phyloP scores from a whole-genome alignment of 1,140 invertebrate species.

The Brachionus asplanchnoidis region DNA sequence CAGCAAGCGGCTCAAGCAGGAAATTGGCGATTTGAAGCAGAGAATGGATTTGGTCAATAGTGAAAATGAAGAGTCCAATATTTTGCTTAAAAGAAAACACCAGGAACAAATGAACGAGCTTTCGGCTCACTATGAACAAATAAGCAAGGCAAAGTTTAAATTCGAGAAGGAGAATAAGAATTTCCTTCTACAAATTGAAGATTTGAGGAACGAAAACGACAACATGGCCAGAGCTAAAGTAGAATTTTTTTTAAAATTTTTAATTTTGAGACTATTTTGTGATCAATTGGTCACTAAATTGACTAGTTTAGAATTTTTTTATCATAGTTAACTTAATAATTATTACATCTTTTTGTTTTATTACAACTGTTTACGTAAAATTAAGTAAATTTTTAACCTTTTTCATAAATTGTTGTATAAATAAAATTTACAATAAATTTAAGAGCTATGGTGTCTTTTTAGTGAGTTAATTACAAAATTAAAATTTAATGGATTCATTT shows the following conservation, averaged over 20 bases:
- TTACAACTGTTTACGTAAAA: no score
- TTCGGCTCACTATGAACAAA: slow-evolving; percentile 20
- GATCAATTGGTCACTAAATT: background rate
- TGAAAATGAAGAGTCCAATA: slow-evolving; percentile 37
- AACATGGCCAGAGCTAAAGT: slow-evolving; percentile 21
- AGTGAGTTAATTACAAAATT: no score
- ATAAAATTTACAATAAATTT: no score
- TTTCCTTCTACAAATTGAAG: slow-evolving; percentile 39
- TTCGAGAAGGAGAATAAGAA: slow-evolving; percentile 40
- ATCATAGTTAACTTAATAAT: no score
- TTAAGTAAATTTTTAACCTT: no score
- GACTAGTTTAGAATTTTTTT: no score
- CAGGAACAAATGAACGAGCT: slow-evolving; percentile 39
- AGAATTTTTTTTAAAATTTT: background rate
- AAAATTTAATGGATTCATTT: no score
- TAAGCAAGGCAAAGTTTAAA: background rate
- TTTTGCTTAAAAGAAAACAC: background rate
- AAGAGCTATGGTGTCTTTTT: no score
- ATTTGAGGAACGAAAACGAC: slow-evolving; percentile 22
- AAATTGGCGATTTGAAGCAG: slow-evolving; percentile 23
- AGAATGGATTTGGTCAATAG: background rate
- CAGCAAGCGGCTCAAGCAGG: slow-evolving; percentile 15
- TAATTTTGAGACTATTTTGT: background rate
- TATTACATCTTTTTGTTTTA: no score
- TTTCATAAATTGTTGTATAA: no score